Evolutionary conservation across 2,797 vertebrate genomes (phyloP), one percentile per base, ranked within the genome.

Genomic region (Sternarchorhynchus goeldii): DNA sequence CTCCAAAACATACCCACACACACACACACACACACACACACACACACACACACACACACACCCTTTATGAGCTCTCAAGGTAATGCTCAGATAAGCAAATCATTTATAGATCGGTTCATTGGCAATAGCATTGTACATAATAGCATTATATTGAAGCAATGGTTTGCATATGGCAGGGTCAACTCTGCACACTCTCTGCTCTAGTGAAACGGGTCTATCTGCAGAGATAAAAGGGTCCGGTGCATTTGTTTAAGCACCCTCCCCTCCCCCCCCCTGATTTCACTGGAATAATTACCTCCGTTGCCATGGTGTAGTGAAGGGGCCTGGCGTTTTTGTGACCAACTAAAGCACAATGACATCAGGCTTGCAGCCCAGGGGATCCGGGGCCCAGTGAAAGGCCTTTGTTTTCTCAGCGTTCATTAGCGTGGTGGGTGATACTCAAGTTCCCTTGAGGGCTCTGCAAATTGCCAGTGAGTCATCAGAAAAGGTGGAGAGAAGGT

Each of bases 381-480:
- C 39, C 65, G 68, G 25, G 84, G 80, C 76, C 74, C 70, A 75
- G 76, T 85, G 79, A 89, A 86, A 88, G 81, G 75, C 76, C 82
- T 84, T 87, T 88, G 84, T 87, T 84, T 88, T 89, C 82, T 75
- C 82, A 73, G 82, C 55, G 57, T 87, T 90, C 83, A 84, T 88
- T 89, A 89, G 86, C 76, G 81, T 77, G 16, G 70, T 65, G 82
- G 81, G 84, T 36, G 70, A 73, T 65, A 86, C 89, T 87, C 62
- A 45, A 81, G 63, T 76, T 87, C 82, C 3, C 84, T 31, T 71
- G 82, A 85, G 82, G 83, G 77, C 77, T 65, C 72, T 31, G 82
- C 79, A 82, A 66, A 69, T 83, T 73, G 76, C 85, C 70, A 76
- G 69, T 75, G 85, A 80, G 71, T 81, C 57, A 81, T 67, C 82